These are phyloP conservation scores for Perca flavescens DNA, from an alignment of 2,113 vertebrate species.

Conservation along the genomic window DNA sequence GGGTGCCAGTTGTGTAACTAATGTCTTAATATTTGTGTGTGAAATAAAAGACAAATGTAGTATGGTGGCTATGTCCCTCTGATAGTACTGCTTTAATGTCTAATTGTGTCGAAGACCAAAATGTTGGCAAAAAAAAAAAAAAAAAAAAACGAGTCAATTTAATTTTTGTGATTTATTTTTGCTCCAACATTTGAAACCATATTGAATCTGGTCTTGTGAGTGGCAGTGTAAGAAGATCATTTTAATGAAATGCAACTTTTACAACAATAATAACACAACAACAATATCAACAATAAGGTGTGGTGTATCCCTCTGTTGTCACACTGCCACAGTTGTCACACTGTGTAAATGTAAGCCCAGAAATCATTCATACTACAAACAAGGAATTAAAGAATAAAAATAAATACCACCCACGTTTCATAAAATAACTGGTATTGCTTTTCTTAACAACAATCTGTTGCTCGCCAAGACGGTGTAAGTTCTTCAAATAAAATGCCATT, in stretches of 20 bases:
- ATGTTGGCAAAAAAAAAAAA: slow-evolving; percentile 21
- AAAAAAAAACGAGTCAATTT: background rate
- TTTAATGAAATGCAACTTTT: slow-evolving; percentile 7
- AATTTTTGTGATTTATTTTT: slow-evolving; percentile 33
- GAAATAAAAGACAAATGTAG: slow-evolving; percentile 79
- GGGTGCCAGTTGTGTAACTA: slow-evolving; percentile 82
- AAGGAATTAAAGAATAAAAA: slow-evolving; percentile 60
- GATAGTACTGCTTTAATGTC: slow-evolving; percentile 65
- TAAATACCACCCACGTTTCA: slow-evolving; percentile 43
- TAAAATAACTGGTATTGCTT: slow-evolving; percentile 60
- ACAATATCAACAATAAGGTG: slow-evolving; percentile 29
- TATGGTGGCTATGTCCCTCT: slow-evolving; percentile 56
- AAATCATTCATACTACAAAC: slow-evolving; percentile 36
- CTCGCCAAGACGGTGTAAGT: slow-evolving; percentile 7
- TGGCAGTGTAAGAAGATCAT: slow-evolving; percentile 22
- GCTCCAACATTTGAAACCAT: slow-evolving; percentile 17
- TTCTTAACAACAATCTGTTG: slow-evolving; percentile 35
- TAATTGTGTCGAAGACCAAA: slow-evolving; percentile 50
- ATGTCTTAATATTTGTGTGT: slow-evolving; percentile 84
- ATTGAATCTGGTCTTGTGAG: slow-evolving; percentile 52
- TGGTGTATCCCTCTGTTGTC: slow-evolving; percentile 42
- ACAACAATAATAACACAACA: slow-evolving; percentile 9
- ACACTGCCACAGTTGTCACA: slow-evolving; percentile 55
- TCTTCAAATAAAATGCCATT: background rate
- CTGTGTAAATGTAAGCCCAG: slow-evolving; percentile 64